phyloP scores from a whole-genome alignment of 2,113 vertebrate genomes.

The Triplophysa siluroides region DNA sequence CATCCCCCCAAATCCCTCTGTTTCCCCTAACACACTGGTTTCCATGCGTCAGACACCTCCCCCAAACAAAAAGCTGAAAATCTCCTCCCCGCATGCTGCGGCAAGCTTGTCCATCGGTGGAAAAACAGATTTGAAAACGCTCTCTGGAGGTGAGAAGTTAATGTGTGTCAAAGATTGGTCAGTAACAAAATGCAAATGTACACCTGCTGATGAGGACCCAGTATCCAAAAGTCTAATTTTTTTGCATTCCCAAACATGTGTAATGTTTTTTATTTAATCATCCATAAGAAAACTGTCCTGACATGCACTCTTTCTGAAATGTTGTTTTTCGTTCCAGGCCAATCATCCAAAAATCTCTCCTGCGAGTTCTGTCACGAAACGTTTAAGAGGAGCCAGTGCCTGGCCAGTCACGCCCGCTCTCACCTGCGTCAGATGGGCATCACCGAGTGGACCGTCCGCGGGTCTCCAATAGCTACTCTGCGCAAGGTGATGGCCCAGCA shows the following conservation, averaged over 20 bases:
- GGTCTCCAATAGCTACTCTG: slow-evolving; percentile 72
- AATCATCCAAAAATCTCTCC: slow-evolving; percentile 40
- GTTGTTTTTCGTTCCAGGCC: slow-evolving; percentile 5
- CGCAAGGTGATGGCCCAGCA: slow-evolving; percentile 70
- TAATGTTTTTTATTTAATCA: not conserved
- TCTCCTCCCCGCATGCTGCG: not conserved
- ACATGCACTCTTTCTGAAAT: slow-evolving; percentile 50
- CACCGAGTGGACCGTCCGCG: slow-evolving; percentile 73
- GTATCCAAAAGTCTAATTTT: too few relatives aligned
- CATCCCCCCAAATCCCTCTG: slow-evolving; percentile 39
- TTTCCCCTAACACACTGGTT: slow-evolving; percentile 40
- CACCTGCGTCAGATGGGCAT: slow-evolving; percentile 79
- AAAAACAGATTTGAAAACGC: not conserved
- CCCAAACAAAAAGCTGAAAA: slow-evolving; percentile 36
- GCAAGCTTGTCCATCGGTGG: not conserved
- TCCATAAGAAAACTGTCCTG: not conserved
- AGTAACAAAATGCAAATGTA: too few relatives aligned
- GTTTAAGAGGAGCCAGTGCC: slow-evolving; percentile 78
- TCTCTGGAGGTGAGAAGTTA: not conserved
- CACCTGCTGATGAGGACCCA: too few relatives aligned
- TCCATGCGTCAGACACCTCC: slow-evolving; percentile 42
- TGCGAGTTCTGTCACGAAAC: slow-evolving; percentile 75
- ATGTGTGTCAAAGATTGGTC: too few relatives aligned
- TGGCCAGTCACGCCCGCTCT: slow-evolving; percentile 76
- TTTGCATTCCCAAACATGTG: not conserved